A percentile compares a stretch with the other conserved stretches of the same genome.
Conservation (phyloP, 2,113 vertebrate species). For the Albula glossodonta region DNA sequence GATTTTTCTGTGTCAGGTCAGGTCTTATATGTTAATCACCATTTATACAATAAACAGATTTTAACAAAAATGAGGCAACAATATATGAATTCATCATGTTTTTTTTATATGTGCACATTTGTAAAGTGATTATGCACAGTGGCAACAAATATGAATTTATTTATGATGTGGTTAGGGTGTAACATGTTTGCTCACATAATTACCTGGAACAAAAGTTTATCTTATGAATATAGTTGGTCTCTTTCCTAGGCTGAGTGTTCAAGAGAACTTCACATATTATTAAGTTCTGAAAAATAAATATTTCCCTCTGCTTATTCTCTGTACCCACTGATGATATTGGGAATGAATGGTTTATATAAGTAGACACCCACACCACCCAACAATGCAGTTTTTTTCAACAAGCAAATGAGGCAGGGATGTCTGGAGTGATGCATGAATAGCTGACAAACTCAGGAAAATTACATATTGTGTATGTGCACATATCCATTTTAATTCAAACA, state of each 20-base stretch:
- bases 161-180: neutral
- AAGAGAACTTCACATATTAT: neutral
- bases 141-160: neutral
- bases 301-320: neutral
- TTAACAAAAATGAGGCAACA: no score
- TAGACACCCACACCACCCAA: constrained; percentile 13
- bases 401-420: neutral
- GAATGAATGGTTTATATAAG: neutral
- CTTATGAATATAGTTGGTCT: neutral
- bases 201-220: neutral
- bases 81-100: no score
- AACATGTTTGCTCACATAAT: neutral
- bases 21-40: neutral
- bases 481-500: neutral
- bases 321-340: neutral
- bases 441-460: neutral
- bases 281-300: neutral
- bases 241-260: neutral
- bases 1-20: neutral
- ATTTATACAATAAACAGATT: no score
- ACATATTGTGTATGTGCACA: neutral
- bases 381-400: neutral
- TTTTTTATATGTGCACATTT: no score
- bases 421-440: constrained; percentile 1
- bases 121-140: no score